Base-by-base conservation (phyloP, 2,113 vertebrate genomes). In the Gorsachius goisagi region DNA sequence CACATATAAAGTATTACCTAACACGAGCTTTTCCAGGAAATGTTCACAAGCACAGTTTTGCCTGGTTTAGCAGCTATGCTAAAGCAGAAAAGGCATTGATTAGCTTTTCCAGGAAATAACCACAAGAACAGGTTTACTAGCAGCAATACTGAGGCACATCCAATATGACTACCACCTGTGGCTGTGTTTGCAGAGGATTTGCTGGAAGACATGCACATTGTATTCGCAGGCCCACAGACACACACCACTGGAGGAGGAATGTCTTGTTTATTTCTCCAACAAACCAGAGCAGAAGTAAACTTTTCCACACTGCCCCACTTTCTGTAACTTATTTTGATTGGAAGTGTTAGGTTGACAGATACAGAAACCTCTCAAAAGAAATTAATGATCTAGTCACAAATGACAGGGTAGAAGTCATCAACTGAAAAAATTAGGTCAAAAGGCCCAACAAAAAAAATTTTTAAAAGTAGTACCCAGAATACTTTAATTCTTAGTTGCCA, bases 81-180 rank as follows among this genome's bases (percentile, higher is more conserved):
- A 37, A 74, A 81, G 56, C 53, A 64, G 60, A 33, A 63, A 39
- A 71, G 52, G 44, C 44, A 85, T 5, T 47, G 77, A 81, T 56
- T 30, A 78, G 49, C 23, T 96, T 60, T 82, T 87, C 91, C 89
- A 85, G 71, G 89, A 90, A 92, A 76, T 32, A 90, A 37, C 41
- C 83, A 74, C 55, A 50, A 37, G 55, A 72, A 59, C 1, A 1
- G n/a, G 20, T 66, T 80, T 55, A 58, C 59, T 15, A 77, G 60
- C 69, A 93, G 64, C 55, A 66, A 2, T 30, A 68, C n/a, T n/a
- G 17, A 53, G 59, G 69, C 6, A 30, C 19, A 35, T 24, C 60
- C 69, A 33, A 72, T 12, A 50, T 11, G 62, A 41, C 55, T 37
- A 26, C 69, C 73, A 81, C 77, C 93, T 53, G 45, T 39, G 62